Percentiles rank a stretch among this genome's conserved stretches.
These are phyloP conservation scores for Pachyseris speciosa DNA, from an alignment of 64 coral and sea anemone genomes.

Conservation along the genomic window DNA sequence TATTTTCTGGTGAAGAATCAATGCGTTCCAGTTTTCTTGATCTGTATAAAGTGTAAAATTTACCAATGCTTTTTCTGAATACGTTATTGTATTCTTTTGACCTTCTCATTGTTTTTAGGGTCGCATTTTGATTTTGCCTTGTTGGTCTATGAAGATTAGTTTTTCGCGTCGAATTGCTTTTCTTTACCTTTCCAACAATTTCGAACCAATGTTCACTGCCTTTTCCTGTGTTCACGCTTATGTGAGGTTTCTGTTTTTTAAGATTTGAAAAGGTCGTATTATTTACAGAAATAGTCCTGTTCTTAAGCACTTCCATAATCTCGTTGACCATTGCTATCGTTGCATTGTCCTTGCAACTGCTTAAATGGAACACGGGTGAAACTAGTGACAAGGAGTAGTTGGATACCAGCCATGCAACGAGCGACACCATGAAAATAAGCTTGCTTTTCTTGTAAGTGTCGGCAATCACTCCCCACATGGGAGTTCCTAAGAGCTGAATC, in stretches of 20 bases:
- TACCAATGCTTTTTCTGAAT: background rate
- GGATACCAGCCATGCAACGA: conserved; percentile 76
- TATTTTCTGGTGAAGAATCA: too few species aligned
- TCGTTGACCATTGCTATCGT: conserved; percentile 56
- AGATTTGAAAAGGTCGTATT: background rate
- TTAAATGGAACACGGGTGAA: conserved; percentile 29
- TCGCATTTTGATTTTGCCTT: too few species aligned
- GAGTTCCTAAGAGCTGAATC: conserved; percentile 71
- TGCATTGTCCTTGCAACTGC: conserved; percentile 71
- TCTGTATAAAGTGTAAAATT: background rate
- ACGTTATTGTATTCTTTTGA: too few species aligned
- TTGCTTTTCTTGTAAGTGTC: conserved; percentile 78
- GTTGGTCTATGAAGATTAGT: background rate
- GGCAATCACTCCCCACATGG: conserved; percentile 81
- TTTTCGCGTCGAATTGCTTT: background rate
- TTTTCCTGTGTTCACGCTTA: background rate
- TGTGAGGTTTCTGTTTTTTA: background rate
- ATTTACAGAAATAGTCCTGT: background rate
- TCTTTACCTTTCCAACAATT: background rate
- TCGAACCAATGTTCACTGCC: conserved; percentile 17
- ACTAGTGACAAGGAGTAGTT: conserved; percentile 83
- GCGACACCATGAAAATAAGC: conserved; percentile 81
- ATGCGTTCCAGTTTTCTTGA: too few species aligned
- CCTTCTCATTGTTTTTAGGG: too few species aligned
- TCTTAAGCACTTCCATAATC: conserved; percentile 40